phyloP scores from a whole-genome alignment of 2,888 invertebrate genomes.

The Tetranychus truncatus region DNA sequence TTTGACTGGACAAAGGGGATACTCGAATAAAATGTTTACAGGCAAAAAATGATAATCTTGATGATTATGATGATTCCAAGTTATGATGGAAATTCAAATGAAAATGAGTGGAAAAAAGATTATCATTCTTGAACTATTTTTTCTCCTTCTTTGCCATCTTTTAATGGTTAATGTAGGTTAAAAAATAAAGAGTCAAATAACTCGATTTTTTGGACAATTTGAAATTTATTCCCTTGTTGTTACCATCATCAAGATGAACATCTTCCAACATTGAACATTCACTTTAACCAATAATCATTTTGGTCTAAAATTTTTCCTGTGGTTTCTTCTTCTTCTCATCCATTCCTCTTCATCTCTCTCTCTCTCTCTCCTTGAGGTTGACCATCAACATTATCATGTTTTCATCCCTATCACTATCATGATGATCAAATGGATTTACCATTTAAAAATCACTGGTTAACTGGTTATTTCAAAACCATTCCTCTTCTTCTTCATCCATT shows the following conservation, averaged over 20 bases:
- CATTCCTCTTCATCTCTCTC: too few relatives aligned
- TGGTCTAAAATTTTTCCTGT: not conserved
- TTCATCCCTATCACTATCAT: not conserved
- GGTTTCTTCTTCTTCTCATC: not conserved
- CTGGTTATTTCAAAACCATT: not conserved
- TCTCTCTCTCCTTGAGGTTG: too few relatives aligned
- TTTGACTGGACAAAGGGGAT: not conserved
- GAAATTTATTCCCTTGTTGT: not conserved
- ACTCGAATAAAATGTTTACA: not conserved
- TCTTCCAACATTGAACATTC: not conserved
- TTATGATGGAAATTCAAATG: not conserved
- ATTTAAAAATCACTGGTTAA: not conserved
- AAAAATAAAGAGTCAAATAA: not conserved
- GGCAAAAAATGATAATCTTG: too few relatives aligned
- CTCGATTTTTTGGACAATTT: not conserved
- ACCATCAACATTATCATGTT: not conserved
- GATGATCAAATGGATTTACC: not conserved
- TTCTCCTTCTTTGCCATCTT: not conserved
- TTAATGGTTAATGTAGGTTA: not conserved
- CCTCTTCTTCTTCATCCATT: not conserved
- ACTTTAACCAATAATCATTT: not conserved
- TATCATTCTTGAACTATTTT: not conserved
- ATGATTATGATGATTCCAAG: too few relatives aligned
- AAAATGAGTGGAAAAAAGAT: not conserved
- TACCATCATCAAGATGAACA: not conserved